A percentile compares a stretch with the other conserved stretches of the same genome.
These are phyloP conservation scores for Verasper variegatus DNA, from an alignment of 2,113 vertebrate genomes.

Conservation along the genomic window DNA sequence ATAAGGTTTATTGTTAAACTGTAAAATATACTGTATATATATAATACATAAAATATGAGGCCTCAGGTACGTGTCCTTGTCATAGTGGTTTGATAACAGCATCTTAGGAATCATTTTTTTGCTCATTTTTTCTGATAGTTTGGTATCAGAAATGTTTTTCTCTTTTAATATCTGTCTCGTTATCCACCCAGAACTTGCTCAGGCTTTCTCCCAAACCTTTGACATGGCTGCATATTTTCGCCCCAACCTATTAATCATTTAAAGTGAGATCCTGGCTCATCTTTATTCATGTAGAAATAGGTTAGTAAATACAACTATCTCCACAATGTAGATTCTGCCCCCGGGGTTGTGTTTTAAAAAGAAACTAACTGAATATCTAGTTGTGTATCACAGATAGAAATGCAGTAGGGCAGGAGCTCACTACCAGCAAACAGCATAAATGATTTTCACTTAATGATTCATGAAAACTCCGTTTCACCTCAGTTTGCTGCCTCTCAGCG, in stretches of 20 bases:
- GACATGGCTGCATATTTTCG: constrained; percentile 13
- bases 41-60: too few species aligned
- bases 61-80: too few species aligned
- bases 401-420: neutral
- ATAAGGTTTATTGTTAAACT: too few species aligned
- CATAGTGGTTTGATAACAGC: too few species aligned
- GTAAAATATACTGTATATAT: too few species aligned
- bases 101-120: too few species aligned
- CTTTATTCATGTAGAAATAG: constrained; percentile 12
- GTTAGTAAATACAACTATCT: constrained; percentile 4
- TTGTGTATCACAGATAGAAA: neutral
- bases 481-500: neutral
- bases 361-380: constrained; percentile 13
- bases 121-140: too few species aligned
- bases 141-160: too few species aligned
- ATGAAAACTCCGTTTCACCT: constrained; percentile 36
- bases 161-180: too few species aligned
- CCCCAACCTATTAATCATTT: constrained; percentile 43
- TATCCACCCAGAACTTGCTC: too few species aligned
- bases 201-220: neutral
- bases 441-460: constrained; percentile 17
- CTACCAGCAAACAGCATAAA: constrained; percentile 23
- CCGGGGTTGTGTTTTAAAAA: neutral
- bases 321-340: constrained; percentile 6
- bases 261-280: neutral